phyloP scores from a whole-genome alignment of 2,888 invertebrate genomes.

The Acrocyrtus sp. region DNA sequence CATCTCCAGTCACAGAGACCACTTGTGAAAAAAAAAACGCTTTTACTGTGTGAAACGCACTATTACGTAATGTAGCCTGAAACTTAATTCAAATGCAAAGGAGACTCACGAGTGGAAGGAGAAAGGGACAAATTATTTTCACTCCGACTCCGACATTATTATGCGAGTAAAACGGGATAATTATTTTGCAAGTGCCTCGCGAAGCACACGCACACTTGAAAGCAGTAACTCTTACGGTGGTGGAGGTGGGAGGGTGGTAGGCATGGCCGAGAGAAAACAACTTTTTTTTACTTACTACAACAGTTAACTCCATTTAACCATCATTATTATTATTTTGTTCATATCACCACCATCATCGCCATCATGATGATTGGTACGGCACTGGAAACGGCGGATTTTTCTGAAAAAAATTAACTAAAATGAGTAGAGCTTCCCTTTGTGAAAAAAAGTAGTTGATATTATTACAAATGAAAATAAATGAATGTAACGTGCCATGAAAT shows the following conservation, averaged over 20 bases:
- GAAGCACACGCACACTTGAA: background rate
- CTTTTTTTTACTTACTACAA: too few relatives aligned
- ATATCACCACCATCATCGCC: too few relatives aligned
- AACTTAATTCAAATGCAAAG: too few relatives aligned
- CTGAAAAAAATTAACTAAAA: too few relatives aligned
- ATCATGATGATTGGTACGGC: too few relatives aligned
- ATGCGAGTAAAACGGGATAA: slow-evolving; percentile 29
- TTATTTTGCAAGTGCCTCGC: slow-evolving; percentile 45
- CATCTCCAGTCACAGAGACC: slow-evolving; percentile 9
- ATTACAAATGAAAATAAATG: slow-evolving; percentile 48
- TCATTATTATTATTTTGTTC: too few relatives aligned
- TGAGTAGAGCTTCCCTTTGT: background rate
- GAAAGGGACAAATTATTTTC: slow-evolving; percentile 24
- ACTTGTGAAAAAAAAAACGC: background rate
- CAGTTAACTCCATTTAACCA: too few relatives aligned
- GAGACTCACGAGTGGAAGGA: slow-evolving; percentile 1
- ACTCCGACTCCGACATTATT: slow-evolving; percentile 20
- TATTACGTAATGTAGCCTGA: too few relatives aligned
- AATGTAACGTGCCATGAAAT: slow-evolving; percentile 41
- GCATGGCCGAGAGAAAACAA: too few relatives aligned
- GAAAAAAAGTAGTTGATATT: slow-evolving; percentile 41
- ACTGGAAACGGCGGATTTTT: too few relatives aligned
- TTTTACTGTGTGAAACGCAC: background rate
- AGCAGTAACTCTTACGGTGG: slow-evolving; percentile 17
- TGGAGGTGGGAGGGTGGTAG: too few relatives aligned